A percentile compares a stretch with the other conserved stretches of the same genome.
These are phyloP conservation scores for Lamprotornis superbus DNA, from an alignment of 2,113 vertebrate species.

Conservation along the genomic window DNA sequence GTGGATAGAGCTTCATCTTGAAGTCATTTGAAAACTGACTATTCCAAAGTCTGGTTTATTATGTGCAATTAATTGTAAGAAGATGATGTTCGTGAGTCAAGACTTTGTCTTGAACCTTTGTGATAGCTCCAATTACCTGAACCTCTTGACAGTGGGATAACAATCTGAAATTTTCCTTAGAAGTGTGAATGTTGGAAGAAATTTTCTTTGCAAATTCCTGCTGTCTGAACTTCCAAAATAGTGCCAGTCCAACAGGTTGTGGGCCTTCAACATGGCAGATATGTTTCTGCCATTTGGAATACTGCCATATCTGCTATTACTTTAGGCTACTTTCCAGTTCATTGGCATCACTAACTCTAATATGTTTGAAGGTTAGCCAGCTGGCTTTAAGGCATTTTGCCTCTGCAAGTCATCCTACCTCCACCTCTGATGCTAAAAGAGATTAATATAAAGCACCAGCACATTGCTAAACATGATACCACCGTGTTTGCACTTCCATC, in stretches of 20 bases:
- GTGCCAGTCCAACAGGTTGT: not conserved
- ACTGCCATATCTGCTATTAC: conserved; percentile 41
- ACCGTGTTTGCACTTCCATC: not conserved
- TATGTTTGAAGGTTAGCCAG: conserved; percentile 41
- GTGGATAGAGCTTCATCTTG: not conserved
- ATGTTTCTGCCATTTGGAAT: not conserved
- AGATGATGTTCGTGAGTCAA: not conserved
- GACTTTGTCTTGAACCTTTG: not conserved
- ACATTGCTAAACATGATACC: not conserved
- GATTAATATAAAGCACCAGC: not conserved
- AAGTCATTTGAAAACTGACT: not conserved
- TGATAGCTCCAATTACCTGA: not conserved
- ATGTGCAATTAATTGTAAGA: not conserved
- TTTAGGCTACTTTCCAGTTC: not conserved
- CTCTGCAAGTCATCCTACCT: conserved; percentile 25
- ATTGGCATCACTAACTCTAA: not conserved
- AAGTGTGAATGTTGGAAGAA: not conserved
- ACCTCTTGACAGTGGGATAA: not conserved
- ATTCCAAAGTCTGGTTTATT: not conserved
- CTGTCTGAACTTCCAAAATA: not conserved
- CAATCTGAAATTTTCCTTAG: not conserved
- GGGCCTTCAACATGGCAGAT: not conserved
- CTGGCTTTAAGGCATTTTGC: conserved; percentile 4
- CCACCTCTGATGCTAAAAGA: conserved; percentile 22
- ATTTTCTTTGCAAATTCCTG: not conserved